Conservation (phyloP, 2,888 invertebrate genomes). For the Orgyia antiqua region DNA sequence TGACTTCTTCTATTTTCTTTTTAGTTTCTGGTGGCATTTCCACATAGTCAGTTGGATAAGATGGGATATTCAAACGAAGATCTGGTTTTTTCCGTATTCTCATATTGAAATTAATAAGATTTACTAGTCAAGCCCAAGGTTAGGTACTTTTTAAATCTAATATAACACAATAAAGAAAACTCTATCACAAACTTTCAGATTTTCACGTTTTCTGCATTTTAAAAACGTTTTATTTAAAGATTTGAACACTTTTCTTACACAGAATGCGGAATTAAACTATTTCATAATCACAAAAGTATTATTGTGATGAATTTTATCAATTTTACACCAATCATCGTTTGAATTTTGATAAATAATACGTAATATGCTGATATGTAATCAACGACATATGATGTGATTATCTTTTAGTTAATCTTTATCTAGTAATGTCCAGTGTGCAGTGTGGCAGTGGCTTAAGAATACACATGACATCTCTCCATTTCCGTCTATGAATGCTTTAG, state of each 20-base stretch:
- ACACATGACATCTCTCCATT: too few relatives aligned
- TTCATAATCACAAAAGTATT: slow-evolving; percentile 16
- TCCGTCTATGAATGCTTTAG: too few relatives aligned
- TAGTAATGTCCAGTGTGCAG: too few relatives aligned
- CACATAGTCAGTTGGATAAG: slow-evolving; percentile 60
- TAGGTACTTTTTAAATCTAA: too few relatives aligned
- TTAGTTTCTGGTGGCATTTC: slow-evolving; percentile 57
- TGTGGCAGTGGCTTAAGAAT: too few relatives aligned
- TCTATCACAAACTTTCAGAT: too few relatives aligned
- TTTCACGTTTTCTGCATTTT: too few relatives aligned
- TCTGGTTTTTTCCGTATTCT: slow-evolving; percentile 57
- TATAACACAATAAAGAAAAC: too few relatives aligned
- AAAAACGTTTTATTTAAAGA: background rate
- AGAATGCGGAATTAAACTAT: slow-evolving; percentile 26
- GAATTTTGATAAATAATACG: slow-evolving; percentile 28
- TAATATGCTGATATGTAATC: slow-evolving; percentile 29
- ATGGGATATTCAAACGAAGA: slow-evolving; percentile 52
- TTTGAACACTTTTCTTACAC: slow-evolving; percentile 3
- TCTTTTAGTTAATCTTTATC: too few relatives aligned
- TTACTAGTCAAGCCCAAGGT: too few relatives aligned
- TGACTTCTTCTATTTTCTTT: slow-evolving; percentile 37
- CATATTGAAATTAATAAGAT: slow-evolving; percentile 29
- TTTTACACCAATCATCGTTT: slow-evolving; percentile 35
- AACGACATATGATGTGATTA: slow-evolving; percentile 17
- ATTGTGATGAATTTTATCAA: slow-evolving; percentile 31